Conservation (phyloP, 1,140 invertebrate species). For the Meteorus sp. region DNA sequence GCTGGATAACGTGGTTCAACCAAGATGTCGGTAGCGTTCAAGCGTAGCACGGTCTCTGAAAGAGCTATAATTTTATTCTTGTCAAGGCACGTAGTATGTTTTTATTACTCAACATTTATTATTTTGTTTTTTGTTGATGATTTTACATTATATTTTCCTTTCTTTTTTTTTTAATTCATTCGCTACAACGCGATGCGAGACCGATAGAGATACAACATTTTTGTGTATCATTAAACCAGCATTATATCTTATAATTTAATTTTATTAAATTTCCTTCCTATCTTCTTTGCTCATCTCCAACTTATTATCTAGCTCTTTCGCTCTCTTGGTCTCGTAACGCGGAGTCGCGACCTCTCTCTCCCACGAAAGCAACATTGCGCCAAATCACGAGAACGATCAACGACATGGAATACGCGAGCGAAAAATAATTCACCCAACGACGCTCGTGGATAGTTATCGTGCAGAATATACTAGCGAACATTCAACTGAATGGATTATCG, state of each 20-base stretch:
- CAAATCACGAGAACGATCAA: neutral
- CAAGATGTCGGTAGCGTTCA: constrained; percentile 47
- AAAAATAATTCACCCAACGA: too few species aligned
- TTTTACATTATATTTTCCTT: constrained; percentile 19
- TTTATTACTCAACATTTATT: constrained; percentile 31
- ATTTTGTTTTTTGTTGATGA: constrained; percentile 13
- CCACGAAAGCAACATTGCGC: constrained; percentile 32
- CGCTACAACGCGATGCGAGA: constrained; percentile 32
- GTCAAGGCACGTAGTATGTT: constrained; percentile 40
- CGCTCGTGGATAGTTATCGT: too few species aligned
- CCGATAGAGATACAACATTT: neutral
- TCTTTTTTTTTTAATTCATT: constrained; percentile 23
- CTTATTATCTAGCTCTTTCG: constrained; percentile 15
- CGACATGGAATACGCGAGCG: too few species aligned
- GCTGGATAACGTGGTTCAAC: constrained; percentile 54
- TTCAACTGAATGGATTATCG: too few species aligned
- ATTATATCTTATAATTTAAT: neutral
- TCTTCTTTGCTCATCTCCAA: neutral
- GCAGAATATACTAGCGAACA: too few species aligned
- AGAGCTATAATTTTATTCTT: constrained; percentile 29
- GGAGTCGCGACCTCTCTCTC: constrained; percentile 45
- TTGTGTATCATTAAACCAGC: neutral
- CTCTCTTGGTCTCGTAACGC: constrained; percentile 35
- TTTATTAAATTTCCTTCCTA: too few species aligned
- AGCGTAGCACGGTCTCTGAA: constrained; percentile 57